Conservation (phyloP, 2,888 invertebrate genomes). For the Lasius platythorax region DNA sequence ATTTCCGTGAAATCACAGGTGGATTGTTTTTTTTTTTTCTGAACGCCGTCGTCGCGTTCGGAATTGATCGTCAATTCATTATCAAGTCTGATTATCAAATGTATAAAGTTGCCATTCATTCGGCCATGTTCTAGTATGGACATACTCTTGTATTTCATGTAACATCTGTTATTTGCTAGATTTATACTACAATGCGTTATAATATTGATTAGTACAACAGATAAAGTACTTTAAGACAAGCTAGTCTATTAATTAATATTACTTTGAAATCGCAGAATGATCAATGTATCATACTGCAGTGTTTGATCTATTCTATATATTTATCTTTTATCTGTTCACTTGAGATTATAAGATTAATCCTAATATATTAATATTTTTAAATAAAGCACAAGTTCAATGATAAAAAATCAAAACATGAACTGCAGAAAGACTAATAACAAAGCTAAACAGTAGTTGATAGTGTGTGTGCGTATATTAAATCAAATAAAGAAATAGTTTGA, state of each 20-base stretch:
- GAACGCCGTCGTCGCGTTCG: neutral
- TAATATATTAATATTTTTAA: conserved; percentile 20
- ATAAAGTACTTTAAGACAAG: neutral
- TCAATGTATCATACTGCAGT: neutral
- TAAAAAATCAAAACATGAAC: no score
- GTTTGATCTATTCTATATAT: neutral
- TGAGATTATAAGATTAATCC: neutral
- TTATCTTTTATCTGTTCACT: neutral
- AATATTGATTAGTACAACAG: neutral
- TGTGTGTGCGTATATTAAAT: no score
- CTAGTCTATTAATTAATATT: neutral
- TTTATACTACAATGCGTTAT: neutral
- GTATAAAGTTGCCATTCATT: conserved; percentile 1
- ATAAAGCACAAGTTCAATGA: no score
- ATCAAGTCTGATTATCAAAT: neutral
- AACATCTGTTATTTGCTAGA: conserved; percentile 9
- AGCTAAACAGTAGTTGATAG: no score
- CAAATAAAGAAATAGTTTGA: no score
- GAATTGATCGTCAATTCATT: neutral
- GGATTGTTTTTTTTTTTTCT: neutral
- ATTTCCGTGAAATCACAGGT: neutral
- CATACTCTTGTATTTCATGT: conserved; percentile 2
- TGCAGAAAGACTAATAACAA: no score
- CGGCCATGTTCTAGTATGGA: conserved; percentile 18
- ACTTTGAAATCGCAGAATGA: neutral